These are phyloP conservation scores for Menura novaehollandiae DNA, from an alignment of 2,113 vertebrate species.

Conservation along the genomic window DNA sequence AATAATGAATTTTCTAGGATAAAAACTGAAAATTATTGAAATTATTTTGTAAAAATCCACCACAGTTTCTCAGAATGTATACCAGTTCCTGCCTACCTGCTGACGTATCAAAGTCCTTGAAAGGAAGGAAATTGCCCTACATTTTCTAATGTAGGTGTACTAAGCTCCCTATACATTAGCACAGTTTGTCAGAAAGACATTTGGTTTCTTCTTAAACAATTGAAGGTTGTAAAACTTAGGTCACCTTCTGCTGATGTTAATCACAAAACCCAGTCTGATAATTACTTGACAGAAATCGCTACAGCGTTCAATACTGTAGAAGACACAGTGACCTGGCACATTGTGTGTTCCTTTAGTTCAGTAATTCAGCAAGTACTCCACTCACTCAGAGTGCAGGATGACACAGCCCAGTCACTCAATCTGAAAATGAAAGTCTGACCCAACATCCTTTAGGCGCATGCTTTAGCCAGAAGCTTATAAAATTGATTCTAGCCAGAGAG, in stretches of 20 bases:
- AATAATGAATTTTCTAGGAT: not conserved
- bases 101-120: not conserved
- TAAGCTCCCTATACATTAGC: not conserved
- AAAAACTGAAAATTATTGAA: not conserved
- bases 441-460: not conserved
- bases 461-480: not conserved
- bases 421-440: not conserved
- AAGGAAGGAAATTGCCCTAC: not conserved
- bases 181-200: not conserved
- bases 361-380: not conserved
- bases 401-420: not conserved
- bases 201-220: not conserved
- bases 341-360: not conserved
- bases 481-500: not conserved
- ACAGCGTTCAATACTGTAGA: not conserved
- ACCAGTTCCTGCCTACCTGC: not conserved
- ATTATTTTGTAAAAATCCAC: not conserved
- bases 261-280: not conserved
- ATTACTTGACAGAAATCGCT: not conserved
- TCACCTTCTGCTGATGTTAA: not conserved
- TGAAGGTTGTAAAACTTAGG: not conserved
- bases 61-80: not conserved
- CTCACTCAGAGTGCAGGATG: not conserved
- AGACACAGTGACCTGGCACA: fast-evolving
- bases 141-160: not conserved